Evolutionary conservation across 1,140 invertebrate species (phyloP), one percentile per base, ranked within the genome.

Genomic region (Pantala flavescens): DNA sequence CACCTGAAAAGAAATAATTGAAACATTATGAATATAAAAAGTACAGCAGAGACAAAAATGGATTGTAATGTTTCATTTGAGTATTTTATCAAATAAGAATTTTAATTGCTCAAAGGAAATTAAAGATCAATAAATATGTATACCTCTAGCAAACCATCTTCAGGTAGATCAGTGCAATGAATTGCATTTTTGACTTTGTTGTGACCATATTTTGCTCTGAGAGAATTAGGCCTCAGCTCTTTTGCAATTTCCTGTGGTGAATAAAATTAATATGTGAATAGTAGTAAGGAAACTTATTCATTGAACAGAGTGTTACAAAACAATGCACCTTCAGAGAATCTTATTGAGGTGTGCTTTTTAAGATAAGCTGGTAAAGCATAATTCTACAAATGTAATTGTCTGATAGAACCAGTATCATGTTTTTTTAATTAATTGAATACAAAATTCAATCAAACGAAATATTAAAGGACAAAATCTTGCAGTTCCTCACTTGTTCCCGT

Each of bases 91-190:
- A 19, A n/a, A 7, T 63, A 63, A 63, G 49, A 14, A 63, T 7
- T 7, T 5, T 63, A 19, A 21, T 12, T 63, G 12, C 5, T 63
- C 49, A 7, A 19, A 63, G 49, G 49, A 1, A 63, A 21, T 3
- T 63, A 21, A 19, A 16, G 43, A 63, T 63, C 12, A 63, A 5
- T 3, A 63, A 3, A 7, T 7, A 19, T 21, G 14, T 12, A 63
- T 80, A 90, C 88, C 86, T 98, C 96, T 74, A 96, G 82, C 63
- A 88, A 79, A 1, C 90, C 90, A 85, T 97, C 95, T 80, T 96
- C 93, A 0, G 89, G 87, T 73, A 98, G 84, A 86, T 98, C 95
- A 43, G 95, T 97, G 80, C 95, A 97, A 81, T 98, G 95, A 9
- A 97, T 84, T 11, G 92, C 94, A 84, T 97, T 98, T 80, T 91